A percentile compares a stretch with the other conserved stretches of the same genome.
Evolutionary conservation across 2,888 invertebrate genomes (phyloP).

Genomic region (Scotopteryx bipunctaria): DNA sequence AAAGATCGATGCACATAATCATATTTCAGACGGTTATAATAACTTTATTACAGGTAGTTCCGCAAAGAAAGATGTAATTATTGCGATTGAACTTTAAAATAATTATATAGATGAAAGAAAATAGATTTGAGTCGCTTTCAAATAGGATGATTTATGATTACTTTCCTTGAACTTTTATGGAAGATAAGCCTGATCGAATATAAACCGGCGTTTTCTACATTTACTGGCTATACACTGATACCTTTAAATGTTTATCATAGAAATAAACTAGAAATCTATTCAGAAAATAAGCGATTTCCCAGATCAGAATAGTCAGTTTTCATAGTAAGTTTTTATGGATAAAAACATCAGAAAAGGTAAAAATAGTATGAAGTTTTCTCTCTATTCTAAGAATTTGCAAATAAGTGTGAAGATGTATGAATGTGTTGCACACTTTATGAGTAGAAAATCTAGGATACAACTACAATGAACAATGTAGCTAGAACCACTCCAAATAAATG

Average conservation of each 20-base stretch:
- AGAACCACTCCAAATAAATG: slow-evolving; percentile 43
- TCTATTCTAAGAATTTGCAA: no score
- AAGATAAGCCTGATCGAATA: slow-evolving; percentile 3
- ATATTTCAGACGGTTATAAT: slow-evolving; percentile 19
- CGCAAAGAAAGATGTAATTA: slow-evolving; percentile 6
- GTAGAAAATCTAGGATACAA: slow-evolving; percentile 8
- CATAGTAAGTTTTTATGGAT: no score
- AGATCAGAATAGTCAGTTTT: no score
- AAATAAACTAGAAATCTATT: not conserved
- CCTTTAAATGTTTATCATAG: not conserved
- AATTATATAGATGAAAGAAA: slow-evolving; percentile 22
- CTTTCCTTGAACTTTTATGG: slow-evolving; percentile 11
- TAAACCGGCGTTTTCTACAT: slow-evolving; percentile 5
- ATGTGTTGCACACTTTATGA: not conserved
- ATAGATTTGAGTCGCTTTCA: slow-evolving; percentile 17
- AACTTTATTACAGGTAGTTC: slow-evolving; percentile 29
- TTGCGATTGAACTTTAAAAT: slow-evolving; percentile 17
- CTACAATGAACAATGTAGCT: slow-evolving; percentile 16
- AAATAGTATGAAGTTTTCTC: no score
- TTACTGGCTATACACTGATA: slow-evolving; percentile 7
- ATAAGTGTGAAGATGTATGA: no score
- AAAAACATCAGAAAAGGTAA: no score
- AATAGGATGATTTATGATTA: slow-evolving; percentile 20
- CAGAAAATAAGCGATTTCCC: no score
- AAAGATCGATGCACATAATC: slow-evolving; percentile 3